phyloP scores from a whole-genome alignment of 2,113 vertebrate genomes.

The Pterocles burchelli region DNA sequence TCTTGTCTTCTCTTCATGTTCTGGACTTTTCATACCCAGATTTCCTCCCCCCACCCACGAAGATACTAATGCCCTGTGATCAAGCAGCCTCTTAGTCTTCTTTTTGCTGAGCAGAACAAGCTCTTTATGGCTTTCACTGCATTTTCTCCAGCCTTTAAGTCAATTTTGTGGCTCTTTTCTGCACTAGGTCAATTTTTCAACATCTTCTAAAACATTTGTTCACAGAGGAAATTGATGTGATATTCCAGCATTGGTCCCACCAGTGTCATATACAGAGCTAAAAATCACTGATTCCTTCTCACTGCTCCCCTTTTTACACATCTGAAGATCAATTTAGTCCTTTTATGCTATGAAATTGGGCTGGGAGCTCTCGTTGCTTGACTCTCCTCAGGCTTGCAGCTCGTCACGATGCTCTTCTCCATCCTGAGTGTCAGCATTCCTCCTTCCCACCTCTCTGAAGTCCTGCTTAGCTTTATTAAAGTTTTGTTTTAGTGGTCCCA shows the following conservation, averaged over 20 bases:
- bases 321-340: not conserved
- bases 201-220: constrained; percentile 17
- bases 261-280: not conserved
- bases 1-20: not conserved
- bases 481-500: not conserved
- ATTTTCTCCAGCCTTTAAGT: constrained; percentile 39
- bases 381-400: not conserved
- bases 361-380: not conserved
- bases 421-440: not conserved
- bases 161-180: constrained; percentile 32
- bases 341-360: not conserved
- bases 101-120: not conserved
- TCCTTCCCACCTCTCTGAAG: not conserved
- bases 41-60: rapidly evolving
- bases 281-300: not conserved
- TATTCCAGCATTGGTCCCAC: not conserved
- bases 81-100: not conserved
- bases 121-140: constrained; percentile 9
- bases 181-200: constrained; percentile 34
- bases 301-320: not conserved
- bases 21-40: not conserved
- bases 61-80: not conserved
- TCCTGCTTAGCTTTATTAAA: not conserved
- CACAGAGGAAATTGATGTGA: not conserved
- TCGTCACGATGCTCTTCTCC: not conserved